phyloP scores from a whole-genome alignment of 2,797 vertebrate genomes.

The Iguana delicatissima region DNA sequence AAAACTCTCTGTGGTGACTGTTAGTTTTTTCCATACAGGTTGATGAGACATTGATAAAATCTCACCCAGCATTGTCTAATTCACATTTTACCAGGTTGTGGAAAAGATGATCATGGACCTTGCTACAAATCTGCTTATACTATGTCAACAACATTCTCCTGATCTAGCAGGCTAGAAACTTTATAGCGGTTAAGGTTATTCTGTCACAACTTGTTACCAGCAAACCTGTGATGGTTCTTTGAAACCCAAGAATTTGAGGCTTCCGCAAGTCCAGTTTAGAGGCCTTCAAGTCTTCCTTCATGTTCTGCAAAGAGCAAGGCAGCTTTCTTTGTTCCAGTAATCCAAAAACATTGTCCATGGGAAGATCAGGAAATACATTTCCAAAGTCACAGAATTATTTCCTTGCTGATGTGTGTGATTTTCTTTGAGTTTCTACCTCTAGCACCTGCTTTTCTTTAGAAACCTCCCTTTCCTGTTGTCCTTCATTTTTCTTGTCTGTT shows the following conservation, averaged over 20 bases:
- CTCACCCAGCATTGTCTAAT: neutral
- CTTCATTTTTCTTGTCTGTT: neutral
- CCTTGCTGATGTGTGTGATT: neutral
- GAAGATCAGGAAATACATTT: neutral
- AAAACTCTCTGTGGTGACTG: neutral
- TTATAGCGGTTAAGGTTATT: neutral
- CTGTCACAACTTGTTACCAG: neutral
- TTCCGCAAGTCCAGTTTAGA: neutral
- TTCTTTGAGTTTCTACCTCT: neutral
- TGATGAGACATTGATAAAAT: neutral
- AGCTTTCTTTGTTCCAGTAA: neutral
- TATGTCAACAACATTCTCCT: neutral
- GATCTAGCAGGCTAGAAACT: neutral
- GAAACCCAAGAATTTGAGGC: neutral
- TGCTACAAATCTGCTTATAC: neutral
- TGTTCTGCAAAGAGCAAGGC: too few species aligned
- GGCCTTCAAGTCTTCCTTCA: neutral
- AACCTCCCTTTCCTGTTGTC: neutral
- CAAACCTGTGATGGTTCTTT: neutral
- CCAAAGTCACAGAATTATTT: neutral
- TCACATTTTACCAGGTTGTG: neutral
- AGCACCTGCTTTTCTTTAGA: neutral
- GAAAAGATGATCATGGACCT: neutral
- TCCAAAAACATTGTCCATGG: neutral
- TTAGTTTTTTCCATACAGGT: neutral